phyloP scores from a whole-genome alignment of 2,113 vertebrate genomes.

The Nyctibius bracteatus region DNA sequence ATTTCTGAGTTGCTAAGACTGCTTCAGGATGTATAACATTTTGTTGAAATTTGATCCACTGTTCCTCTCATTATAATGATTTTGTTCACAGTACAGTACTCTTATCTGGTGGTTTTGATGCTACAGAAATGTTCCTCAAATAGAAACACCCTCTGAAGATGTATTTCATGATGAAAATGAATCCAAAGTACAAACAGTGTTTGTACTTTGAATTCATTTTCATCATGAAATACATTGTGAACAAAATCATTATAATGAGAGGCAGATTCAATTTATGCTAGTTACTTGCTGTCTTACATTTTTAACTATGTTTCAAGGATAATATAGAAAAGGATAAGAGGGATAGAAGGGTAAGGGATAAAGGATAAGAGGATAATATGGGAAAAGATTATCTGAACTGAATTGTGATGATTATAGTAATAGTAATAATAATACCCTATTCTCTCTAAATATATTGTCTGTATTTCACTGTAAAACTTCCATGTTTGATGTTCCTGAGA shows the following conservation, averaged over 20 bases:
- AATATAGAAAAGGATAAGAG: background rate
- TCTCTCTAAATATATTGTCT: background rate
- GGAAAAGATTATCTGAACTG: background rate
- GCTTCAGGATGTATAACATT: background rate
- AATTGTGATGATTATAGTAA: background rate
- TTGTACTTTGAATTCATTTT: too few relatives aligned
- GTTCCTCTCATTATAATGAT: background rate
- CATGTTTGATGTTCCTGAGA: background rate
- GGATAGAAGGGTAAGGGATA: background rate
- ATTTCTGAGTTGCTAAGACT: background rate
- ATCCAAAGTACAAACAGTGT: background rate
- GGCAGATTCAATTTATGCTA: background rate
- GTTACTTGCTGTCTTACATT: fast-evolving
- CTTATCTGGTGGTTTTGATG: background rate
- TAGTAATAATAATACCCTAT: background rate
- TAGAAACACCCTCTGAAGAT: background rate
- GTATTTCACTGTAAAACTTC: background rate
- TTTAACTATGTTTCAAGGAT: background rate
- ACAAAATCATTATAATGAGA: too few relatives aligned
- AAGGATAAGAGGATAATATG: background rate
- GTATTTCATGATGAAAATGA: background rate
- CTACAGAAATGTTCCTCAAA: background rate
- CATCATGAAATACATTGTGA: too few relatives aligned
- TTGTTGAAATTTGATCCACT: background rate
- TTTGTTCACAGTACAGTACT: background rate